Base-by-base conservation (phyloP, 2,797 vertebrate genomes). In the Rallus crepitans region DNA sequence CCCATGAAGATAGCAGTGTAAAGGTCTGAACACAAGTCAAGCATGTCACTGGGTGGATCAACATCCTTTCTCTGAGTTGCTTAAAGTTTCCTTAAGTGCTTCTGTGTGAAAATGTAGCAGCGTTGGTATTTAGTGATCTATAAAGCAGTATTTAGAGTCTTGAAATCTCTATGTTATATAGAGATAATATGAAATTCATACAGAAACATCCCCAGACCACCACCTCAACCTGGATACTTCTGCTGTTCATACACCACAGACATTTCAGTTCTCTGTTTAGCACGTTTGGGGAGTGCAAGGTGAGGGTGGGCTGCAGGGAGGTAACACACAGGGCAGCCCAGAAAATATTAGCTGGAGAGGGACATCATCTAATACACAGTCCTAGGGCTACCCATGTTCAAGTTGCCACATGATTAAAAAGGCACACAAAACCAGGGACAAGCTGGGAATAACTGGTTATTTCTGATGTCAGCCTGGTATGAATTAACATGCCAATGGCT, bases 1-100 rank as follows among this genome's bases (percentile, higher is more conserved):
- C 27, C 23, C 14, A 12, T 3, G 15, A 71, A 55, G 2, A 4
- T 1, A 28, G 11, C 18, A 27, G 31, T 4, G 2, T 25, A 28
- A 17, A 48, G 48, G 12, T 3, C 39, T 28, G 28, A 57, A n/a
- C 6, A 20, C 11, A 15, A 52, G 30, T 19, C n/a, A 47, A 59
- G 60, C 16, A 21, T 53, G 24, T 31, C 78, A 55, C 15, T 30
- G 11, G 6, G 33, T 25, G 25, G 33, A 42, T 33, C 4, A n/a
- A 31, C 11, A 5, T 3, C 24, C 12, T 28, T 60, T 30, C 31
- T 24, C 30, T 6, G 18, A 13, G 16, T 37, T 72, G 35, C 31
- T 50, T 72, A 14, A 48, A 65, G 31, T 45, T 16, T 27, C 11
- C 21, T 68, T 53, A 70, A 63, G 30, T 9, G 24, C 24, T 7